Evolutionary conservation across 1,140 invertebrate species (phyloP), one percentile per base, ranked within the genome.

Genomic region (Bombus turneri): DNA sequence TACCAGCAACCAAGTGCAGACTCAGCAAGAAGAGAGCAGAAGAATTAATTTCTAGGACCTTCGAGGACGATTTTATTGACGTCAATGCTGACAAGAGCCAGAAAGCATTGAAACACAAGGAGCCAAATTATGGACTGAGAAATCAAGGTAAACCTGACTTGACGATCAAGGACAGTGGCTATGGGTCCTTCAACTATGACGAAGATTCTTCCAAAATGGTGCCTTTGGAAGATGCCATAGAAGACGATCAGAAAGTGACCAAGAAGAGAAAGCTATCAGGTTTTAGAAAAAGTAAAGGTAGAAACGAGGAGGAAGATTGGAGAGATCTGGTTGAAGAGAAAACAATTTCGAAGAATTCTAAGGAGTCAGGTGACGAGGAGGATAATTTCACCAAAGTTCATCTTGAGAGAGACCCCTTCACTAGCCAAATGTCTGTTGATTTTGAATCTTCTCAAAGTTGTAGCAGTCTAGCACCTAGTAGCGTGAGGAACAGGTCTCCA

Each of bases 1-100:
- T 88, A 13, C 77, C 86, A 0, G 85, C 87, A 3, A 91, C 90
- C 2, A 90, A 92, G 41, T 93, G 92, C 66, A 89, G 95, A 2
- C 92, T 93, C 31, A 95, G 94, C 57, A 95, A 95, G 64, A 94
- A 92, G 66, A 91, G 92, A 3, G 94, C 94, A 0, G 93, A 94
- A 39, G 94, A 95, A 68, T 86, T 71, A 2, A 93, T 92, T 18
- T 92, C 90, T 0, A 64, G 89, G 72, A 69, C 92, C 1, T 93
- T 94, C 66, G 53, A 85, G 13, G 57, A 59, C 10, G 41, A 69
- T 59, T 25, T 37, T 25, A 71, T 28, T 1, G 78, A 81, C 0
- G 2, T 62, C n/a, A 62, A 74, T 4, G 53, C 28, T 1, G 28
- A 25, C 39, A 83, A 62, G 25, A 72, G 3, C 57, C 76, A 85